phyloP scores from a whole-genome alignment of 1,140 invertebrate species.

The Bombus soroeensis region DNA sequence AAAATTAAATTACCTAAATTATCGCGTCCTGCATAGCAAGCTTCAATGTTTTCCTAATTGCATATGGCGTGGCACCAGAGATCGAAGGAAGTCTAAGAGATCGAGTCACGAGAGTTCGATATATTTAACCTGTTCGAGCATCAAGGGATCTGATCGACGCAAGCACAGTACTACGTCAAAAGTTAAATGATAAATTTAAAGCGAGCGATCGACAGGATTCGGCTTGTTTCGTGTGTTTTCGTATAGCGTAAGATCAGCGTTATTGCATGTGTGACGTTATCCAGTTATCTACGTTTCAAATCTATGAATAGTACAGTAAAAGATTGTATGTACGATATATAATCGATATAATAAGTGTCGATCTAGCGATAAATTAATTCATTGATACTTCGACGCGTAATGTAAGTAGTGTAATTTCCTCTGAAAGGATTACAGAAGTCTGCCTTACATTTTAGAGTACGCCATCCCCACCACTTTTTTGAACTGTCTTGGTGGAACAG shows the following conservation, averaged over 20 bases:
- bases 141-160: not conserved
- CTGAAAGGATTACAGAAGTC: not conserved
- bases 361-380: too few species aligned
- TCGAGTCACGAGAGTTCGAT: constrained; percentile 2
- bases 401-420: not conserved
- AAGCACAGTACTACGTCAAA: not conserved
- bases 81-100: not conserved
- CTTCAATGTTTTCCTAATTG: not conserved
- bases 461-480: not conserved
- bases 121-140: not conserved
- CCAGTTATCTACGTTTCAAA: not conserved
- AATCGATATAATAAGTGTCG: too few species aligned
- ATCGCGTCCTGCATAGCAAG: not conserved
- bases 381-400: too few species aligned
- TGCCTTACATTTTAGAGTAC: not conserved
- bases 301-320: not conserved
- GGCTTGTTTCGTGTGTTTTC: not conserved
- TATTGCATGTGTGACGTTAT: not conserved
- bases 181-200: constrained; percentile 7
- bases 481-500: not conserved
- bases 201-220: not conserved
- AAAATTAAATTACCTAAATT: constrained; percentile 12
- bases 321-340: too few species aligned
- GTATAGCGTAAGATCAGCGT: not conserved
- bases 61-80: not conserved